phyloP scores from a whole-genome alignment of 2,888 invertebrate species.

The Spilosoma lubricipeda region DNA sequence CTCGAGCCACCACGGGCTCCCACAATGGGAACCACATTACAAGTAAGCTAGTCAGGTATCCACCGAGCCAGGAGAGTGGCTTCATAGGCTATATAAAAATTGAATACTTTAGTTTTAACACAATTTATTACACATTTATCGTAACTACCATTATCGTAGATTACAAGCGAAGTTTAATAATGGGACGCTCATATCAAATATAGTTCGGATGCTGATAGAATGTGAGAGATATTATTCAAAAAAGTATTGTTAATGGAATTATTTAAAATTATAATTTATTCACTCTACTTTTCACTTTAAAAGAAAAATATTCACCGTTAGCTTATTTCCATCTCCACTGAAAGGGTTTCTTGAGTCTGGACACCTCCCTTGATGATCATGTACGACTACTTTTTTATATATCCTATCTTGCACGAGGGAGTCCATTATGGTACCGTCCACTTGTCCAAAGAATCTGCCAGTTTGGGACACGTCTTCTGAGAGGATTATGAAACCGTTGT shows the following conservation, averaged over 20 bases:
- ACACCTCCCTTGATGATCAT: constrained; percentile 96
- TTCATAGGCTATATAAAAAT: constrained; percentile 78
- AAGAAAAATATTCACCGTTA: constrained; percentile 57
- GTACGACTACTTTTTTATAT: constrained; percentile 94
- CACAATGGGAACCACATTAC: constrained; percentile 83
- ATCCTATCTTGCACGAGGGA: constrained; percentile 96
- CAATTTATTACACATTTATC: neutral
- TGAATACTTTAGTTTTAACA: neutral
- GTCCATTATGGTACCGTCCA: constrained; percentile 98
- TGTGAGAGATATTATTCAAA: neutral
- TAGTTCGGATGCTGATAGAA: too few species aligned
- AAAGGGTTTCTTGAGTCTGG: constrained; percentile 89
- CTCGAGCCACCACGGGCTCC: constrained; percentile 70
- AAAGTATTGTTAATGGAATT: neutral
- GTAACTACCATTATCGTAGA: neutral
- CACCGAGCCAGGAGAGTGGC: constrained; percentile 85
- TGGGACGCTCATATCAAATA: neutral
- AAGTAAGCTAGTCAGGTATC: constrained; percentile 83
- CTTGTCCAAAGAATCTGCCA: constrained; percentile 97
- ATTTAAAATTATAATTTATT: neutral
- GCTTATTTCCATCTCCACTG: constrained; percentile 80
- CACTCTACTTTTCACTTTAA: neutral
- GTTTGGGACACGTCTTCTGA: constrained; percentile 95
- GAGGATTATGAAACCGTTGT: constrained; percentile 97
- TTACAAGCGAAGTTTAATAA: neutral